A percentile compares a stretch with the other conserved stretches of the same genome.
Evolutionary conservation across 2,797 vertebrate genomes (phyloP).

Genomic region (Poeciliopsis gracilis): DNA sequence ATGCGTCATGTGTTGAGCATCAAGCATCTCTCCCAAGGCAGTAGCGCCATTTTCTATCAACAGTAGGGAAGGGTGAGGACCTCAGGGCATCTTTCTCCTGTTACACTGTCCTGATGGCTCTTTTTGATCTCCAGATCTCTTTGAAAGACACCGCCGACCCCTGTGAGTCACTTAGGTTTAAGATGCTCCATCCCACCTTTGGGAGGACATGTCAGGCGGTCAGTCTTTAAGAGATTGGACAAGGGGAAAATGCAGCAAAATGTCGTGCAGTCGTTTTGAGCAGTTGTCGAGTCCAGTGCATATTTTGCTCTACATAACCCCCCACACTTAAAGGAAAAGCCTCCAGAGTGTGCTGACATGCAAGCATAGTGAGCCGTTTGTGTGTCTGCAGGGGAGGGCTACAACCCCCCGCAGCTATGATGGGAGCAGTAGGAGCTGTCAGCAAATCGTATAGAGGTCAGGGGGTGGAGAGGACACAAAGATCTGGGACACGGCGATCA

Average conservation of each 20-base stretch:
- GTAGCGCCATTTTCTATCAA: slow-evolving; percentile 22
- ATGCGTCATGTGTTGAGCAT: slow-evolving; percentile 25
- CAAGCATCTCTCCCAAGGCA: slow-evolving; percentile 18
- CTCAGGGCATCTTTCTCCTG: slow-evolving; percentile 55
- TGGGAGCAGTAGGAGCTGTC: slow-evolving; percentile 56
- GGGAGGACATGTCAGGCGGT: slow-evolving; percentile 29
- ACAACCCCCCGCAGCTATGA: slow-evolving; percentile 25
- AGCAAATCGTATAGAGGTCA: slow-evolving; percentile 59
- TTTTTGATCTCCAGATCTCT: slow-evolving; percentile 54
- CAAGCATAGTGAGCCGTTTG: slow-evolving; percentile 35
- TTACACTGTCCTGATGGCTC: slow-evolving; percentile 42
- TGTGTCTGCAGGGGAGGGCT: slow-evolving; percentile 37
- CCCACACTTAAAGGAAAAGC: slow-evolving; percentile 8
- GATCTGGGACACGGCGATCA: slow-evolving; percentile 48
- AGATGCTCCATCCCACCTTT: slow-evolving; percentile 39
- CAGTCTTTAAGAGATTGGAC: slow-evolving; percentile 37
- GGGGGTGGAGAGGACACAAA: slow-evolving; percentile 43
- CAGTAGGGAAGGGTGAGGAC: slow-evolving; percentile 22
- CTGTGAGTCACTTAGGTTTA: slow-evolving; percentile 36
- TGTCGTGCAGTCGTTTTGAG: slow-evolving; percentile 19
- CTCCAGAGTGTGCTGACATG: slow-evolving; percentile 43
- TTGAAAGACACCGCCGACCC: slow-evolving; percentile 40
- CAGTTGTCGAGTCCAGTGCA: slow-evolving; percentile 11
- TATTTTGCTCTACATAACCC: slow-evolving; percentile 11
- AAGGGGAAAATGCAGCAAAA: slow-evolving; percentile 28